Conservation (phyloP, 2,113 vertebrate species). For the Paracanthobrama guichenoti region DNA sequence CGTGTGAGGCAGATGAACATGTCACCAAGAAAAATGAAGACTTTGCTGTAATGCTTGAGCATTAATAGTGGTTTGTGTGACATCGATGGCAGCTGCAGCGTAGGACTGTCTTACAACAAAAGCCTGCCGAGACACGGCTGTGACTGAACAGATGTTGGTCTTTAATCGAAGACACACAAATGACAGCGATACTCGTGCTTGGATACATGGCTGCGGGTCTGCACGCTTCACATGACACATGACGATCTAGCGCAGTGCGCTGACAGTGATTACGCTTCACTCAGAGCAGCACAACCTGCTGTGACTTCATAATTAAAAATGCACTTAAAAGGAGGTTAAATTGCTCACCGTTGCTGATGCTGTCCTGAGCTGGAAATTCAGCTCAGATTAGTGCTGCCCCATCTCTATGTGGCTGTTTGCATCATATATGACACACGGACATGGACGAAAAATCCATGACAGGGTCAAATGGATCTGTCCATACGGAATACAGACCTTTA, state of each 20-base stretch:
- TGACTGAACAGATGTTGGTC: conserved; percentile 1
- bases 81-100: neutral
- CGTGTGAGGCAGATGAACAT: neutral
- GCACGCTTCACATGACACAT: neutral
- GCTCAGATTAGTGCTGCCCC: too few relatives aligned
- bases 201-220: neutral
- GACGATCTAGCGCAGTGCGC: neutral
- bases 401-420: neutral
- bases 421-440: neutral
- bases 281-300: too few relatives aligned
- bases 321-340: neutral
- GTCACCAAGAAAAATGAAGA: neutral
- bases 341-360: neutral
- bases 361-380: too few relatives aligned
- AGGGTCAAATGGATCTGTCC: too few relatives aligned
- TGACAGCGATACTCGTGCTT: neutral
- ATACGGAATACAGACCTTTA: too few relatives aligned
- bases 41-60: neutral
- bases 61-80: neutral
- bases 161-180: conserved; percentile 12
- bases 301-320: neutral
- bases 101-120: neutral
- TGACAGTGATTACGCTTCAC: neutral
- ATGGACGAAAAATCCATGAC: too few relatives aligned
- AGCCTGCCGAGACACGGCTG: neutral